phyloP scores from a whole-genome alignment of 2,113 vertebrate genomes.

The Piliocolobus tephrosceles region DNA sequence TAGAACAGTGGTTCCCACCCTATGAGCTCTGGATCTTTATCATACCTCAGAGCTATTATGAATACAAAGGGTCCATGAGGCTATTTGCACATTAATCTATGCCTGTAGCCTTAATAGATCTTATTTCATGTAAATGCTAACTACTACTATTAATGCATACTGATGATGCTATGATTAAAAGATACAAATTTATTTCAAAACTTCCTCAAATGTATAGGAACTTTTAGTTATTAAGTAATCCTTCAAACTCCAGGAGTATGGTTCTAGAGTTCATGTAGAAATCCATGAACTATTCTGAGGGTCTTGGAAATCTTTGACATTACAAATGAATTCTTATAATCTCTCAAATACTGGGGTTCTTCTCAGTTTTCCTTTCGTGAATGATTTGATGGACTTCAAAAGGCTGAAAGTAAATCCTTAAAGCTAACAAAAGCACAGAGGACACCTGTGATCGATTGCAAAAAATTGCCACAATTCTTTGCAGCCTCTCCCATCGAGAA shows the following conservation, averaged over 20 bases:
- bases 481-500: neutral
- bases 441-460: constrained; percentile 40
- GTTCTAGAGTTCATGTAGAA: neutral
- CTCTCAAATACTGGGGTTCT: neutral
- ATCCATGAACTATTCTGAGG: neutral
- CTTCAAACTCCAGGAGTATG: neutral
- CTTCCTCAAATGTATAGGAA: neutral
- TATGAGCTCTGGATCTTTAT: neutral
- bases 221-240: constrained; percentile 1
- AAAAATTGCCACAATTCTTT: constrained; percentile 39
- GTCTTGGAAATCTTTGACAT: constrained; percentile 22
- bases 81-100: neutral
- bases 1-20: neutral
- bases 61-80: neutral
- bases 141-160: neutral
- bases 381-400: constrained; percentile 40
- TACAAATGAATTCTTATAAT: constrained; percentile 28
- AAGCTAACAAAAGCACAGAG: constrained; percentile 26
- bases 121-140: neutral
- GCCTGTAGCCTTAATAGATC: neutral
- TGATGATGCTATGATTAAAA: neutral
- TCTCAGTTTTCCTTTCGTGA: constrained; percentile 11
- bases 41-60: neutral
- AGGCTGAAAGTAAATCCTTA: constrained; percentile 2
- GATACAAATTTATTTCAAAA: constrained; percentile 32